Conservation (phyloP, 2,888 invertebrate genomes). For the Eilema sororculum region DNA sequence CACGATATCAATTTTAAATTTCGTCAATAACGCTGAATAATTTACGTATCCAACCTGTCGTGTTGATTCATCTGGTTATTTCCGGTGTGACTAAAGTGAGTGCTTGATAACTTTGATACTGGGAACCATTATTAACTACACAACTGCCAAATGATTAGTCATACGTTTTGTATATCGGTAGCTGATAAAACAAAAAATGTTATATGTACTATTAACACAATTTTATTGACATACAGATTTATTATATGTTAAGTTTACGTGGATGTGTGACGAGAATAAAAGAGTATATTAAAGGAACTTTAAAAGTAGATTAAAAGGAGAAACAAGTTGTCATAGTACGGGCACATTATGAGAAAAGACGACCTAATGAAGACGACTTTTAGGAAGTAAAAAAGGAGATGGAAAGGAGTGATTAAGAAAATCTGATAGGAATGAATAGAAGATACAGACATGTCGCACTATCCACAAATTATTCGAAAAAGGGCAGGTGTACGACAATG, state of each 20-base stretch:
- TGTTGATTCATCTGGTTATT: slow-evolving; percentile 60
- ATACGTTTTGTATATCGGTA: slow-evolving; percentile 32
- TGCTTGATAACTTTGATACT: slow-evolving; percentile 57
- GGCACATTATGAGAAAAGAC: too few species aligned
- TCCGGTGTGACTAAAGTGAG: slow-evolving; percentile 60
- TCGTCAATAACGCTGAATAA: slow-evolving; percentile 1
- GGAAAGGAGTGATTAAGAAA: too few species aligned
- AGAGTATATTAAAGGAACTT: neutral
- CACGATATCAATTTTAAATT: neutral
- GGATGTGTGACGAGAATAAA: neutral
- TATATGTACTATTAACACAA: slow-evolving; percentile 10
- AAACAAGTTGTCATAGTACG: neutral
- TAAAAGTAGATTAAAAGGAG: too few species aligned
- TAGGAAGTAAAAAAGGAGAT: too few species aligned
- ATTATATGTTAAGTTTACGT: neutral
- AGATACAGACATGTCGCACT: too few species aligned
- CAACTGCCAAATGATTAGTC: slow-evolving; percentile 54
- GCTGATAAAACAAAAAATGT: slow-evolving; percentile 31
- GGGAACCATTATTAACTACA: slow-evolving; percentile 51
- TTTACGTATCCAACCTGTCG: slow-evolving; percentile 14
- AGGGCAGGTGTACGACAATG: neutral
- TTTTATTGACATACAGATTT: slow-evolving; percentile 8
- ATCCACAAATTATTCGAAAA: neutral
- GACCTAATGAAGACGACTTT: too few species aligned
- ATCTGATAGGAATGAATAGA: too few species aligned